These are phyloP conservation scores for Microctonus brassicae DNA, from an alignment of 2,888 invertebrate genomes.

Conservation along the genomic window DNA sequence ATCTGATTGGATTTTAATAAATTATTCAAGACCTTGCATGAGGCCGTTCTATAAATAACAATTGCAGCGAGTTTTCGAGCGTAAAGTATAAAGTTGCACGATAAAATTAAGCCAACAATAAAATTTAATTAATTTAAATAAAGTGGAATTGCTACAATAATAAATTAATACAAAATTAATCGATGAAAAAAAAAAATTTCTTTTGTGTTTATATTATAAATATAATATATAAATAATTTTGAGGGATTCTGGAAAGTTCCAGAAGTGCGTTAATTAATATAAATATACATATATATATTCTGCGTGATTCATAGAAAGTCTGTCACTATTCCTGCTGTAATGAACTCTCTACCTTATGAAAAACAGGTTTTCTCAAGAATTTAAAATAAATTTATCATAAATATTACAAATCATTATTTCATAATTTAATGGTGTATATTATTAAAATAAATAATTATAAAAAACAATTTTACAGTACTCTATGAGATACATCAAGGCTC, in stretches of 20 bases:
- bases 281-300: not conserved
- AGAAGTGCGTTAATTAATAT: not conserved
- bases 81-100: not conserved
- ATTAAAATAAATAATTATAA: not conserved
- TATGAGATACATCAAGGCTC: slow-evolving; percentile 46
- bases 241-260: not conserved
- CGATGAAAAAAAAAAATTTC: not conserved
- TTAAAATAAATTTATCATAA: not conserved
- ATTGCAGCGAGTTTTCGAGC: not conserved
- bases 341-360: slow-evolving; percentile 9
- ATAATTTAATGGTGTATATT: not conserved
- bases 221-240: not conserved
- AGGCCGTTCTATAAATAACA: slow-evolving; percentile 28
- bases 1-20: slow-evolving; percentile 4
- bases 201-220: no score
- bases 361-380: not conserved
- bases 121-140: not conserved
- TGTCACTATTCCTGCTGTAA: not conserved
- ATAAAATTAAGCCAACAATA: not conserved
- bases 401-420: not conserved
- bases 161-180: not conserved
- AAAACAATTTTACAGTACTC: slow-evolving; percentile 49
- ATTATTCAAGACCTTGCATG: slow-evolving; percentile 22
- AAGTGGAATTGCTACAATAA: not conserved
- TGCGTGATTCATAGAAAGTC: slow-evolving; percentile 7